phyloP scores from a whole-genome alignment of 2,888 invertebrate species.

The Augochlorella aurata region DNA sequence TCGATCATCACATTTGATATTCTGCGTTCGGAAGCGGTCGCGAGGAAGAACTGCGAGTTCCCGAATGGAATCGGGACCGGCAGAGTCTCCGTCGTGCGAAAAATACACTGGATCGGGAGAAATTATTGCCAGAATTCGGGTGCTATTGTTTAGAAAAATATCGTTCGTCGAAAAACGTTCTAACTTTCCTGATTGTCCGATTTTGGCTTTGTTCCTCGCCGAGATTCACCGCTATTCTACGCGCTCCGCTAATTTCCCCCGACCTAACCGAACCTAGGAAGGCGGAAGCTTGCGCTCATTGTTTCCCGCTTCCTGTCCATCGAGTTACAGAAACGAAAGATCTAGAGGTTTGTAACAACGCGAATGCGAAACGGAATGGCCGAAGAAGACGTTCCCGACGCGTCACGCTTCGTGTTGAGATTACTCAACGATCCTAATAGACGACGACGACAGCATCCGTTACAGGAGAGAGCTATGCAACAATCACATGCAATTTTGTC shows the following conservation, averaged over 20 bases:
- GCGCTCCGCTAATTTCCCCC: background rate
- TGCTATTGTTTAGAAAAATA: slow-evolving; percentile 45
- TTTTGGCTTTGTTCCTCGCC: slow-evolving; percentile 20
- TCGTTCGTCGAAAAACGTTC: slow-evolving; percentile 34
- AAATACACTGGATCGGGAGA: background rate
- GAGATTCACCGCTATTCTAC: background rate
- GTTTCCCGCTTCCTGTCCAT: background rate
- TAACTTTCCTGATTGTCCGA: slow-evolving; percentile 54
- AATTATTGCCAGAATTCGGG: slow-evolving; percentile 12
- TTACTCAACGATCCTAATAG: background rate
- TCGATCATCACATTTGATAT: slow-evolving; percentile 45
- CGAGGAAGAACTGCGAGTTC: background rate
- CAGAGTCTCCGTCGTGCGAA: background rate
- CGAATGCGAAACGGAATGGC: background rate
- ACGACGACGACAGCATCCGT: slow-evolving; percentile 31
- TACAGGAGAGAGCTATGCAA: slow-evolving; percentile 41
- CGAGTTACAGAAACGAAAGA: background rate
- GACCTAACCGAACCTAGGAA: slow-evolving; percentile 8
- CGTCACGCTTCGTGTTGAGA: background rate
- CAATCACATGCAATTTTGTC: slow-evolving; percentile 51
- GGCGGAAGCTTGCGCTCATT: slow-evolving; percentile 25
- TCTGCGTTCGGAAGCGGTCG: background rate
- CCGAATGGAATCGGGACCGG: background rate
- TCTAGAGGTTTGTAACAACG: background rate
- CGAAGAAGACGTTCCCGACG: background rate